Base-by-base conservation (phyloP, 2,888 invertebrate genomes). In the Synanthedon formicaeformis region DNA sequence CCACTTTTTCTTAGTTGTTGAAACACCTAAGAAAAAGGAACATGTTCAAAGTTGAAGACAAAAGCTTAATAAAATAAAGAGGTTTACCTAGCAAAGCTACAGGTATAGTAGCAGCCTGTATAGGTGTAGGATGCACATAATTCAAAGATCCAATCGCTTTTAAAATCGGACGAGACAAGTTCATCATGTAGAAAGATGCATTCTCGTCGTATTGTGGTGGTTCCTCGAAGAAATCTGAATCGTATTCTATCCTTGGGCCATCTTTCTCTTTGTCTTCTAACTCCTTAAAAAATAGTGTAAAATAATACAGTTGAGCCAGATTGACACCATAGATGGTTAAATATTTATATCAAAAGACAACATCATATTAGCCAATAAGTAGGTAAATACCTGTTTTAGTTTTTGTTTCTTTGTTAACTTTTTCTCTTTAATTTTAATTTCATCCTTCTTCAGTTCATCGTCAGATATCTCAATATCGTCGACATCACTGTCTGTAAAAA, bases 61-160 rank as follows among this genome's bases (percentile, higher is more conserved):
- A 41, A 41, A 41, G 5, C 41, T 23, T 13, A 45, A 45, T 45
- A n/a, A 45, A 1, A 45, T 45, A 13, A n/a, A 13, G 2, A 23
- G 49, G 11, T 68, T 63, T 69, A 89, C 91, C 92, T 62, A 96
- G 86, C 54, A 99, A 84, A 3, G 97, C 98, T 10, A 98, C 90
- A 1, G 99, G 99, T 73, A 99, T 96, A 0, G 98, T 96, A 0
- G 97, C 94, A 1, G 96, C 91, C 80, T 99, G 99, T 67, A 99
- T 98, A 0, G 98, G 98, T 0, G 99, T 99, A 0, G 99, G 99
- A 71, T 96, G 94, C 4, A 94, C 92, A 78, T 94, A 99, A 62
- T 96, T 96, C 78, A 98, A 90, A 1, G 93, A 90, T 1, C 93
- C 92, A 48, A 99, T 93, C 0, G 98, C 95, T 75, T 98, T 97